Conservation (phyloP, 2,888 invertebrate species). For the Acanthosepion lycidas region DNA sequence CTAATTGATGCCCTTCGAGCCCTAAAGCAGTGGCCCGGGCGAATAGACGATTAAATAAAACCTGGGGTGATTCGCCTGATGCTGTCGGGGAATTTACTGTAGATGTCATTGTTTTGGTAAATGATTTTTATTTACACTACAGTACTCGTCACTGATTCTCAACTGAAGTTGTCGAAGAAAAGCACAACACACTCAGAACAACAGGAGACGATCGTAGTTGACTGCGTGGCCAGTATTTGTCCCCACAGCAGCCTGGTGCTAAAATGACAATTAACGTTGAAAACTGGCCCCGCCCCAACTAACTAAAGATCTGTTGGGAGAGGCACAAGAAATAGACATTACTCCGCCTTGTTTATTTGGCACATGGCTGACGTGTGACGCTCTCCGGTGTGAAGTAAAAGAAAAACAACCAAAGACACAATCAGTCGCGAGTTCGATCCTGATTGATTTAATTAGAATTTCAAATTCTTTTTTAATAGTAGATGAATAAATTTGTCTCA, state of each 20-base stretch:
- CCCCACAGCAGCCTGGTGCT: not conserved
- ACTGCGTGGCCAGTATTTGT: too few relatives aligned
- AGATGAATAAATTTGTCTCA: not conserved
- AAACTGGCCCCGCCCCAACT: not conserved
- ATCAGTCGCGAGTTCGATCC: too few relatives aligned
- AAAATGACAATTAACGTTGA: not conserved
- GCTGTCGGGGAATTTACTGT: not conserved
- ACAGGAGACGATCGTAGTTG: not conserved
- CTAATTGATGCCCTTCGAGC: conserved; percentile 33
- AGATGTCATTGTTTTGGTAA: not conserved
- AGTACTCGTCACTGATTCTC: too few relatives aligned
- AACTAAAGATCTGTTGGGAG: not conserved
- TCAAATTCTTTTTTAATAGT: not conserved
- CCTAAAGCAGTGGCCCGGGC: not conserved
- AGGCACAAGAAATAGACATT: not conserved
- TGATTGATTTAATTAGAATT: too few relatives aligned
- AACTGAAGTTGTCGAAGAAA: too few relatives aligned
- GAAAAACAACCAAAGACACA: not conserved
- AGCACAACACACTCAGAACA: too few relatives aligned
- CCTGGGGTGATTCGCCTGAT: not conserved
- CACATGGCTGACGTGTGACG: not conserved
- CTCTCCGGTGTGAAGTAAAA: not conserved
- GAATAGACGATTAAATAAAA: not conserved
- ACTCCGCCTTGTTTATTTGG: conserved; percentile 33
- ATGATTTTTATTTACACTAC: too few relatives aligned